Evolutionary conservation across 2,888 invertebrate species (phyloP), one percentile per base, ranked within the genome.

Genomic region (Oconnorella tubifera): DNA sequence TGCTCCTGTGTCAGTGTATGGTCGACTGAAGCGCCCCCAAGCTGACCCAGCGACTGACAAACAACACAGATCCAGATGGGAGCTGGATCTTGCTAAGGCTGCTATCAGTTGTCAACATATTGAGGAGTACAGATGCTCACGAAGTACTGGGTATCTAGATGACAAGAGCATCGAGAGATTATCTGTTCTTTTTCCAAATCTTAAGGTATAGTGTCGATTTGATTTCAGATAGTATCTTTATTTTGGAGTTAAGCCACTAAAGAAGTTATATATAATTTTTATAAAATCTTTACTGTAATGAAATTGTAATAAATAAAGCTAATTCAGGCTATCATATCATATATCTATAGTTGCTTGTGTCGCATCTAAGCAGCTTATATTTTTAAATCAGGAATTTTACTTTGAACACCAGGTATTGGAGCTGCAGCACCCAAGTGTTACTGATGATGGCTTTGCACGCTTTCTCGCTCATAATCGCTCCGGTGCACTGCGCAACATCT

Each of bases 101-200:
- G 67, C 69, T 3, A 56, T 61, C 50, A 53, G 49, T 48, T 68
- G 69, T 33, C 65, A 65, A n/a, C 57, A 69, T 31, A 59, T 71
- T 4, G 64, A 67, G 25, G 55, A 51, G 10, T 71, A 71, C 28
- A 50, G 40, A 6, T 71, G 71, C 50, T 32, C 50, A 3, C 59
- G 71, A 27, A 67, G 69, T 6, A 32, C 62, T 25, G 61, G 62
- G n/a, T 71, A 68, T 51, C 33, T 71, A 40, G 68, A 69, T 32
- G 69, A 69, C 56, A 66, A 68, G 50, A 66, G 66, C 2, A 29
- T 71, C 3, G 68, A 63, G 23, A 51, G 62, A 14, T 29, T 71
- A 4, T 50, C 66, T 2, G 60, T 60, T 4, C 50, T 66, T 32
- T 70, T 69, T 50, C 70, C 70, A 14, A 51, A 65, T 27, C 61